Evolutionary conservation across 2,113 vertebrate species (phyloP).

Genomic region (Etheostoma cragini): DNA sequence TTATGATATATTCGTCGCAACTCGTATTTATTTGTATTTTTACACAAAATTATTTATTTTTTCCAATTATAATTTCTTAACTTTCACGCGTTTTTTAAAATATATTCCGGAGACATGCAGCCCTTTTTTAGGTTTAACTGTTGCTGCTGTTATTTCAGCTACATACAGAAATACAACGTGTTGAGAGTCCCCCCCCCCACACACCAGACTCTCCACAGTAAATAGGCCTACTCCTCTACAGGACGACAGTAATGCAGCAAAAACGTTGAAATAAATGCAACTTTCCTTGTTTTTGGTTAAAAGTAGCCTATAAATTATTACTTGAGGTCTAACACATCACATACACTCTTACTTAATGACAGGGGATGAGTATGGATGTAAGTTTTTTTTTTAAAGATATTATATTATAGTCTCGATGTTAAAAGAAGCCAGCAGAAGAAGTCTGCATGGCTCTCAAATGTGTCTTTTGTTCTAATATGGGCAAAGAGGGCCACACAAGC

Average conservation of each 20-base stretch:
- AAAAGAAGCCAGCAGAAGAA: not conserved
- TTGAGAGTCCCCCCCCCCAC: not conserved
- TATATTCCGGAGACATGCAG: not conserved
- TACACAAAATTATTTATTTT: not conserved
- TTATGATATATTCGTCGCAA: slow-evolving; percentile 4
- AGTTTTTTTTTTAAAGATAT: slow-evolving; percentile 15
- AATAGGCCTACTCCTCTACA: slow-evolving; percentile 14
- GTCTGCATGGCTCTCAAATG: slow-evolving; percentile 51
- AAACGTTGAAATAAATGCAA: slow-evolving; percentile 5
- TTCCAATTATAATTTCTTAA: not conserved
- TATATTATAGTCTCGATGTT: slow-evolving; percentile 26
- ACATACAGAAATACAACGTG: slow-evolving; percentile 26
- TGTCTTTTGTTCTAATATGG: slow-evolving; percentile 75
- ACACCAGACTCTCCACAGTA: slow-evolving; percentile 4
- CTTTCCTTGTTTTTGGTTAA: slow-evolving; percentile 11
- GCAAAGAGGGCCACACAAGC: slow-evolving; percentile 69
- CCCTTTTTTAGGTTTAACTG: not conserved
- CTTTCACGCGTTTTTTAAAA: not conserved
- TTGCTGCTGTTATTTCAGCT: slow-evolving; percentile 12
- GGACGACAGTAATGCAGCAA: not conserved
- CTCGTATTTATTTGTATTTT: slow-evolving; percentile 31
- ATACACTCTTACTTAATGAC: slow-evolving; percentile 55
- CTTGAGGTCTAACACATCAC: slow-evolving; percentile 37
- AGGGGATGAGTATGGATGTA: slow-evolving; percentile 28
- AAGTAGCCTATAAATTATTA: slow-evolving; percentile 26